Base-by-base conservation (phyloP, 2,888 invertebrate genomes). In the Venustoraphidia nigricollis region DNA sequence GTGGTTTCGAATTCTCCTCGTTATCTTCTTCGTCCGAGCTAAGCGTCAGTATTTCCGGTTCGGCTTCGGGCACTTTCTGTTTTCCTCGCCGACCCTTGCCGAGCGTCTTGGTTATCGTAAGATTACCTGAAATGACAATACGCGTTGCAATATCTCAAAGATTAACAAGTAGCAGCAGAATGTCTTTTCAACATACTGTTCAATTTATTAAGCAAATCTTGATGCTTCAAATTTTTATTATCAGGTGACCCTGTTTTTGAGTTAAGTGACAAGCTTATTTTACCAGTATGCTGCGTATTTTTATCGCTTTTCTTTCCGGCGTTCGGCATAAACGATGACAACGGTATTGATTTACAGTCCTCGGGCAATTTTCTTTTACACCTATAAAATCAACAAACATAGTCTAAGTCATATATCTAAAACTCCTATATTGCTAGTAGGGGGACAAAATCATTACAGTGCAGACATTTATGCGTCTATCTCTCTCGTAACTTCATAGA, bases 281-380 rank as follows among this genome's bases (percentile, higher is more conserved):
- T 14, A 17, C 44, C n/a, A 44, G 17, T 34, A 34, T 44, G 27
- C 13, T 44, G 10, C 9, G 17, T 14, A 13, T 44, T 34, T 34
- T 10, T 34, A n/a, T 44, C 34, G n/a, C 10, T 70, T 70, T 58
- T 71, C 70, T 62, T 71, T 70, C 34, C 10, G 11, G 5, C 10
- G 10, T 17, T 44, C 14, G 39, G 14, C 11, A 11, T 39, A 39
- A 39, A 11, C 17, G 42, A 14, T 27, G 42, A 42, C 17, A 38
- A 42, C 6, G 42, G 34, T 14, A 47, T 61, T 1, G 68, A 57
- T 66, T 83, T 85, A 35, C 83, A 83, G 58, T 83, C 79, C 52
- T 83, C 82, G 1, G 79, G 76, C 56, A 86, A 76, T 59, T 79
- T 76, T 58, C 79, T 71, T 61, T 75, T 78, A 68, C 86, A 86